Conservation (phyloP, 2,113 vertebrate genomes). For the Notarius quadriscutis region DNA sequence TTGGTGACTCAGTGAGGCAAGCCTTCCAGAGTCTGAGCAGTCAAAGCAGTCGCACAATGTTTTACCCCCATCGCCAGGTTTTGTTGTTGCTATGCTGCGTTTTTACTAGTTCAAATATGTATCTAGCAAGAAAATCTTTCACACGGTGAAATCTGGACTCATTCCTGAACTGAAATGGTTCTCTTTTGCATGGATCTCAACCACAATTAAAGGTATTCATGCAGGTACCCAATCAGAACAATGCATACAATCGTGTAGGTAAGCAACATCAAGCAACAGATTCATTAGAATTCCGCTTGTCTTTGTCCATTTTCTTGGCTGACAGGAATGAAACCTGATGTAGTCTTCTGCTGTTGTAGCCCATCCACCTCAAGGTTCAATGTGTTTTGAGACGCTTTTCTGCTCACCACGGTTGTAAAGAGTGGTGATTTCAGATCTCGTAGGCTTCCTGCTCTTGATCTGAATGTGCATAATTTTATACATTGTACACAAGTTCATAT, state of each 20-base stretch:
- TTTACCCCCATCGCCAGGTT: neutral
- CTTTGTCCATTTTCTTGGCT: neutral
- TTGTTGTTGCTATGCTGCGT: neutral
- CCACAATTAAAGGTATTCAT: neutral
- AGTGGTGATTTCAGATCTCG: neutral
- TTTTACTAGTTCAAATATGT: neutral
- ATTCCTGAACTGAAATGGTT: neutral
- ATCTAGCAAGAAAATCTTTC: neutral
- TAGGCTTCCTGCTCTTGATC: neutral
- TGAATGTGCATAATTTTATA: neutral
- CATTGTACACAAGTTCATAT: neutral
- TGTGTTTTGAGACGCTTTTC: neutral
- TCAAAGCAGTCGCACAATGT: neutral
- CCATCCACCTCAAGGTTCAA: neutral
- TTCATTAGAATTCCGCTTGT: neutral
- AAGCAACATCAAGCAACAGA: neutral
- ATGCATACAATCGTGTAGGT: neutral
- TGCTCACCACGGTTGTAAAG: neutral
- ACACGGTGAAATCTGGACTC: neutral
- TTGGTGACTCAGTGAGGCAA: conserved; percentile 11
- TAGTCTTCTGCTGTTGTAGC: neutral
- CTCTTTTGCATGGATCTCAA: neutral
- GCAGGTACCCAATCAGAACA: neutral
- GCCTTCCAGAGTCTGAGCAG: neutral
- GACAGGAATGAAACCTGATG: neutral